phyloP scores from a whole-genome alignment of 2,888 invertebrate species.

The Tiphia femorata region DNA sequence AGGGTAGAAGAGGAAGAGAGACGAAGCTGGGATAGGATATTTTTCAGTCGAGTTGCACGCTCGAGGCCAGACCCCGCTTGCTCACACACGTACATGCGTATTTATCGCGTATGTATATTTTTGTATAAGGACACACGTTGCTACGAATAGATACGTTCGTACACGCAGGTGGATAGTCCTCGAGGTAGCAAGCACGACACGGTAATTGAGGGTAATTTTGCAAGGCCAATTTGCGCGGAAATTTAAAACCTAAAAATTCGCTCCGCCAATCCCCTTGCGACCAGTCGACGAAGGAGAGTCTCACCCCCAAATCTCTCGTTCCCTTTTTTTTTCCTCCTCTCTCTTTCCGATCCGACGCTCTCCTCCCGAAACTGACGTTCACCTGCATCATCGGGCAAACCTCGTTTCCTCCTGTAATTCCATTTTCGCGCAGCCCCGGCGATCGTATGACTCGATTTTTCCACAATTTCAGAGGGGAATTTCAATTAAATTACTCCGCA shows the following conservation, averaged over 20 bases:
- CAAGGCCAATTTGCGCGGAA: slow-evolving; percentile 56
- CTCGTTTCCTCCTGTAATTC: slow-evolving; percentile 62
- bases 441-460: slow-evolving; percentile 66
- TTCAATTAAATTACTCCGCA: slow-evolving; percentile 58
- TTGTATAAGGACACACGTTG: too few relatives aligned
- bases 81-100: background rate
- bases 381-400: slow-evolving; percentile 62
- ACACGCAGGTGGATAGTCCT: background rate
- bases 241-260: slow-evolving; percentile 59
- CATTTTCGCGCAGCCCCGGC: slow-evolving; percentile 61
- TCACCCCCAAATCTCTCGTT: slow-evolving; percentile 2
- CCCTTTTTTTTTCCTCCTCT: background rate
- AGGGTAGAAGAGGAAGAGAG: background rate
- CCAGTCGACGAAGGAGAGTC: slow-evolving; percentile 14
- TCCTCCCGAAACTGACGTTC: slow-evolving; percentile 39
- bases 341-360: slow-evolving; percentile 12
- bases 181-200: slow-evolving; percentile 21
- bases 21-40: slow-evolving; percentile 32
- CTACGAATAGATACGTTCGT: too few relatives aligned
- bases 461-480: slow-evolving; percentile 58
- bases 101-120: too few relatives aligned
- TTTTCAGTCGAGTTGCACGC: slow-evolving; percentile 36
- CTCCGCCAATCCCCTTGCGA: slow-evolving; percentile 21
- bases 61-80: slow-evolving; percentile 17
- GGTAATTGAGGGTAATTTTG: slow-evolving; percentile 61